These are phyloP conservation scores for Chymomyza procnemis DNA, from an alignment of 2,888 invertebrate species.

Conservation along the genomic window DNA sequence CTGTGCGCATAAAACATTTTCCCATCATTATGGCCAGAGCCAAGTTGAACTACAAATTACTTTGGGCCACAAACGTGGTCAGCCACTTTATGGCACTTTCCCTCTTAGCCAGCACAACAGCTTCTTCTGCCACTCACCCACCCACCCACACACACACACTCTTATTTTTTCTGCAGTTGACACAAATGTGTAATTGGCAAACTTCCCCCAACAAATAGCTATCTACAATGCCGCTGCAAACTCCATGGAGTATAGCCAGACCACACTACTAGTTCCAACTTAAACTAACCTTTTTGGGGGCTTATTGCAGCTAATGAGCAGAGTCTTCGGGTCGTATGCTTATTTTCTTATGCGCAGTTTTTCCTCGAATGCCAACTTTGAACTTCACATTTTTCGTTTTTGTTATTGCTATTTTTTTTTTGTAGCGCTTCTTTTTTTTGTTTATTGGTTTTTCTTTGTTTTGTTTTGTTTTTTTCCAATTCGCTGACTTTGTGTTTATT, in stretches of 20 bases:
- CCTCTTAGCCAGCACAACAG: neutral
- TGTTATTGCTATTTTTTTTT: constrained; percentile 24
- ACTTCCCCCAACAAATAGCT: too few species aligned
- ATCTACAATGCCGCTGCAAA: too few species aligned
- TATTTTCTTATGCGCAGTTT: constrained; percentile 42
- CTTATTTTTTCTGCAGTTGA: neutral
- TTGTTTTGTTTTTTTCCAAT: constrained; percentile 23
- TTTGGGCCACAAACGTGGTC: constrained; percentile 3
- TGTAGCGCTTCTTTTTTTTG: constrained; percentile 26
- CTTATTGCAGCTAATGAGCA: constrained; percentile 52
- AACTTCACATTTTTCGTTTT: constrained; percentile 41
- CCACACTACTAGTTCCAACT: neutral
- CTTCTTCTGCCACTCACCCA: neutral
- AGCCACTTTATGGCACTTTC: neutral
- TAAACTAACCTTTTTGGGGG: constrained; percentile 3
- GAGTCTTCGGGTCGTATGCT: constrained; percentile 19
- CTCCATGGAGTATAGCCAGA: too few species aligned
- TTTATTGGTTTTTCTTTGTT: constrained; percentile 17
- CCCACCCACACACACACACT: neutral
- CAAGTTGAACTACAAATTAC: constrained; percentile 25
- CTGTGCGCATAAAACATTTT: constrained; percentile 35
- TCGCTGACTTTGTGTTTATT: neutral
- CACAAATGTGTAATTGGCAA: neutral
- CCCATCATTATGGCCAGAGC: constrained; percentile 64
- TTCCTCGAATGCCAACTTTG: constrained; percentile 52